These are phyloP conservation scores for Corvus hawaiiensis DNA, from an alignment of 2,113 vertebrate genomes.

Conservation along the genomic window DNA sequence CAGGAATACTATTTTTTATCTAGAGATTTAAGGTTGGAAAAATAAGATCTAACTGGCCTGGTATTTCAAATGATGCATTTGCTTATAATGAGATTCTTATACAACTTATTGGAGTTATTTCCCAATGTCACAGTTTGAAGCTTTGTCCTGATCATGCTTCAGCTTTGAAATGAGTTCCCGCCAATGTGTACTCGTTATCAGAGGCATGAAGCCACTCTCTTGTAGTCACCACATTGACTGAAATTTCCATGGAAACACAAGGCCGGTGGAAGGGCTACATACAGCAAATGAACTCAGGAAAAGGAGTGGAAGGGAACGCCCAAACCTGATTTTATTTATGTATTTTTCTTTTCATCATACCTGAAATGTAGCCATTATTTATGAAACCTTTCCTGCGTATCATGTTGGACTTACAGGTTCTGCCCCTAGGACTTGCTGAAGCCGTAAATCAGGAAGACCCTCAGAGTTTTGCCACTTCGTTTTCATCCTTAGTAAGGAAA, in stretches of 20 bases:
- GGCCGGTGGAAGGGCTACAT: background rate
- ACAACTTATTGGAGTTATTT: background rate
- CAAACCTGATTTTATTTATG: background rate
- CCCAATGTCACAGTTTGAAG: background rate
- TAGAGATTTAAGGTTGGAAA: background rate
- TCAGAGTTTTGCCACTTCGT: background rate
- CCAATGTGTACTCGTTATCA: background rate
- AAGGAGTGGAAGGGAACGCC: background rate
- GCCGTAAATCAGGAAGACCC: background rate
- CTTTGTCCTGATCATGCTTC: background rate
- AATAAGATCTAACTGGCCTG: background rate
- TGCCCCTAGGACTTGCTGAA: background rate
- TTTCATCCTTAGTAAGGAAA: background rate
- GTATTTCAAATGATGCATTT: background rate
- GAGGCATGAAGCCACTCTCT: background rate
- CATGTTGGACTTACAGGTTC: background rate
- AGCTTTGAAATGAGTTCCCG: background rate
- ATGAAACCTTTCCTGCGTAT: background rate
- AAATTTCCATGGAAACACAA: background rate
- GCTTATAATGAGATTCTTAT: background rate
- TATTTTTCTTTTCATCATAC: background rate
- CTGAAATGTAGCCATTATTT: background rate
- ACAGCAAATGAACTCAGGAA: background rate
- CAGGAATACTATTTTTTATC: background rate
- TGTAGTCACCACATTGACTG: background rate